A percentile compares a stretch with the other conserved stretches of the same genome.
phyloP scores from a whole-genome alignment of 2,113 vertebrate species.

The Gopherus evgoodei region DNA sequence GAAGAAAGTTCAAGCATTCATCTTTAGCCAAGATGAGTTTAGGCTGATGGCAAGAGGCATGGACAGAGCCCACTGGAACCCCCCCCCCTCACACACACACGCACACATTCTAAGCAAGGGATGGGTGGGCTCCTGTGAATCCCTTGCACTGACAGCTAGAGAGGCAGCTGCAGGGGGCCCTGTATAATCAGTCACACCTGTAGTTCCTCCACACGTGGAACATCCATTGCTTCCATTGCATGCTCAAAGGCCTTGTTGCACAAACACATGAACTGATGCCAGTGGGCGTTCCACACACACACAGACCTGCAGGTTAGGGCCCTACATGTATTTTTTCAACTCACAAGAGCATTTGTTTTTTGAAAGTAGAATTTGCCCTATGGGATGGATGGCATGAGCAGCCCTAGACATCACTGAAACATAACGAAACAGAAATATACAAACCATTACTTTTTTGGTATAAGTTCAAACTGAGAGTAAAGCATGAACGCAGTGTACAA shows the following conservation, averaged over 20 bases:
- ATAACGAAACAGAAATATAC: neutral
- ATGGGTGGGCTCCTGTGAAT: neutral
- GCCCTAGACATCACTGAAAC: neutral
- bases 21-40: neutral
- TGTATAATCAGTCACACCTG: accelerated
- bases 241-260: neutral
- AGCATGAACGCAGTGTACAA: neutral
- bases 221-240: accelerated
- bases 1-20: neutral
- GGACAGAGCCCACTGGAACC: accelerated
- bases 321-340: neutral
- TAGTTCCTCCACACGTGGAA: neutral
- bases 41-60: neutral
- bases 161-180: neutral
- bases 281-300: accelerated
- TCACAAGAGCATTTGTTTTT: neutral
- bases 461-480: neutral
- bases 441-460: neutral
- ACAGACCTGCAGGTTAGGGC: neutral
- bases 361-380: neutral
- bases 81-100: neutral
- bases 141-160: neutral
- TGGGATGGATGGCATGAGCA: neutral
- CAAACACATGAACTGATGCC: neutral
- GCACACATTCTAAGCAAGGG: neutral